These are phyloP conservation scores for Cardiocondyla obscurior DNA, from an alignment of 1,140 invertebrate genomes.

Conservation along the genomic window DNA sequence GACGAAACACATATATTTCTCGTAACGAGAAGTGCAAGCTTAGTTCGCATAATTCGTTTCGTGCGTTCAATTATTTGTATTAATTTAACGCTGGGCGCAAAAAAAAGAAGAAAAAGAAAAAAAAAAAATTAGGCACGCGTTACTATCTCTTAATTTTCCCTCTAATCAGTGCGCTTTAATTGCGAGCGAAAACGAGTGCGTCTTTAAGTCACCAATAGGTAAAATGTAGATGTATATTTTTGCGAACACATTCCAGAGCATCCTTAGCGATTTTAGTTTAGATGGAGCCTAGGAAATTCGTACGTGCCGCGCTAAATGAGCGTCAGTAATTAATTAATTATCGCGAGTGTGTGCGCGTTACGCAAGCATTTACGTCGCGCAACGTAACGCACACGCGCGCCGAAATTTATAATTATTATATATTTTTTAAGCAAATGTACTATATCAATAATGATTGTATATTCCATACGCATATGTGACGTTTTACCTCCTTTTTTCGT, in stretches of 20 bases:
- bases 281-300: constrained; percentile 39
- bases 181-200: constrained; percentile 8
- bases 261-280: constrained; percentile 44
- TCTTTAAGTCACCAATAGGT: constrained; percentile 2
- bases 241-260: constrained; percentile 13
- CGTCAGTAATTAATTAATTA: constrained; percentile 20
- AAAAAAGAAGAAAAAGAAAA: too few relatives aligned
- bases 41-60: constrained; percentile 2
- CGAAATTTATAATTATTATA: constrained; percentile 55
- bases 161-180: constrained; percentile 8
- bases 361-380: constrained; percentile 9
- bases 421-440: constrained; percentile 72
- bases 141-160: not conserved
- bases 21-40: constrained; percentile 1
- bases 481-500: too few relatives aligned
- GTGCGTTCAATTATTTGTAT: constrained; percentile 8
- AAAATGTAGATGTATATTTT: constrained; percentile 48
- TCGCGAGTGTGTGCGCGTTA: constrained; percentile 10
- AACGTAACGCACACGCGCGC: not conserved
- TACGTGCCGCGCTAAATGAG: not conserved
- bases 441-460: constrained; percentile 71
- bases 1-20: not conserved
- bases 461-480: constrained; percentile 21
- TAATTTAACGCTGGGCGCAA: too few relatives aligned
- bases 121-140: too few relatives aligned